Conservation (phyloP, 2,113 vertebrate species). For the Perognathus longimembris region DNA sequence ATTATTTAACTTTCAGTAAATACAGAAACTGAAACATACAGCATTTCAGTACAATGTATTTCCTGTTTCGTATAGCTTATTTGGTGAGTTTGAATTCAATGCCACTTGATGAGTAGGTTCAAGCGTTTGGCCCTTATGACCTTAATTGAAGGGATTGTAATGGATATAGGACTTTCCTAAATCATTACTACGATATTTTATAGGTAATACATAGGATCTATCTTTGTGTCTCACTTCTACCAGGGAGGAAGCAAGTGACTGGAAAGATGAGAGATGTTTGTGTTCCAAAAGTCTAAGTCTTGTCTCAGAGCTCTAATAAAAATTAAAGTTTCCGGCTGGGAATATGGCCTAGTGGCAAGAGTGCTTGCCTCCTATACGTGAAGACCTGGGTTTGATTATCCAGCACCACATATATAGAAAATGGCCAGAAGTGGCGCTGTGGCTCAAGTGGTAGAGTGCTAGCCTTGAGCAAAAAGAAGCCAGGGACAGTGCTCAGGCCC, state of each 20-base stretch:
- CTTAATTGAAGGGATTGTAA: not conserved
- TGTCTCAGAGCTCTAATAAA: not conserved
- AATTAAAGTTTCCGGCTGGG: not conserved
- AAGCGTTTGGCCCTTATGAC: conserved; percentile 8
- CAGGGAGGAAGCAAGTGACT: conserved; percentile 12
- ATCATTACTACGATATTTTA: not conserved
- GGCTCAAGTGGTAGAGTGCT: too few species aligned
- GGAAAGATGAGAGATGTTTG: not conserved
- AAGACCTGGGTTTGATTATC: too few species aligned
- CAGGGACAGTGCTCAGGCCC: too few species aligned
- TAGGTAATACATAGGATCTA: not conserved
- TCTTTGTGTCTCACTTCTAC: not conserved
- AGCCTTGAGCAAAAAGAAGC: too few species aligned
- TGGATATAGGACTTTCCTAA: not conserved
- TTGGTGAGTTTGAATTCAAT: not conserved
- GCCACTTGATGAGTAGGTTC: not conserved
- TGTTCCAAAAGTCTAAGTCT: conserved; percentile 10
- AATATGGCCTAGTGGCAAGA: too few species aligned
- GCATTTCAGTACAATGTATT: not conserved
- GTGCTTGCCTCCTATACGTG: too few species aligned
- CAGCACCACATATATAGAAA: too few species aligned
- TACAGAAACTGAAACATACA: not conserved
- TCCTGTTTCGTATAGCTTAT: not conserved
- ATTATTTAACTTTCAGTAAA: not conserved
- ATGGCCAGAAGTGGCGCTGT: too few species aligned